These are phyloP conservation scores for Toxotes chatareus DNA, from an alignment of 2,113 vertebrate species.

Conservation along the genomic window DNA sequence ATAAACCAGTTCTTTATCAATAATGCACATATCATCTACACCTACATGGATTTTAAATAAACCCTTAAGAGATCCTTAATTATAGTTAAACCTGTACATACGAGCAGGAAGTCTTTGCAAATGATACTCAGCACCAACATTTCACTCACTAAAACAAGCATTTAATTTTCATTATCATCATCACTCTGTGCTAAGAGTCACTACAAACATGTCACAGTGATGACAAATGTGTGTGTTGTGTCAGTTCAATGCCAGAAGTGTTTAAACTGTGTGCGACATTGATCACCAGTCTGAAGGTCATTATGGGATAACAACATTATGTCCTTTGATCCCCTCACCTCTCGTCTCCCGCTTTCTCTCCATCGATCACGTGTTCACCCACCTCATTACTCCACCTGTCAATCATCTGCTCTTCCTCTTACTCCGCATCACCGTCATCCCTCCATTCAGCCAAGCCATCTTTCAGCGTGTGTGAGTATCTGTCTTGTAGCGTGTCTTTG, in stretches of 20 bases:
- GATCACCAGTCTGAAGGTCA: conserved; percentile 26
- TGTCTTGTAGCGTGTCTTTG: conserved; percentile 11
- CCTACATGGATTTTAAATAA: neutral
- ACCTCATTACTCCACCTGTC: conserved; percentile 44
- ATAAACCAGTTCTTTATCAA: neutral
- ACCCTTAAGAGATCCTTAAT: neutral
- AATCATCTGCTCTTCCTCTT: conserved; percentile 36
- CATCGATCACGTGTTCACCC: conserved; percentile 35
- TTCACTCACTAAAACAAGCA: neutral
- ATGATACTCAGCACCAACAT: neutral
- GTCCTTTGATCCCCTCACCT: conserved; percentile 34
- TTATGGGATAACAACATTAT: neutral
- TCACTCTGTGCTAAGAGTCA: neutral
- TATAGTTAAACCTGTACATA: neutral
- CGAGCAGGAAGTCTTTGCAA: neutral
- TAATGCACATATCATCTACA: neutral
- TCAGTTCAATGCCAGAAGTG: neutral
- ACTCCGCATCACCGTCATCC: conserved; percentile 21
- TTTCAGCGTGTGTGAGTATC: conserved; percentile 73
- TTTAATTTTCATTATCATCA: neutral
- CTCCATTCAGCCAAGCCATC: conserved; percentile 71
- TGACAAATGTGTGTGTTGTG: neutral
- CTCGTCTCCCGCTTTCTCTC: conserved; percentile 35
- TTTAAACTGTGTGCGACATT: neutral
- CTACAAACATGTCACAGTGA: neutral